Base-by-base conservation (phyloP, 2,888 invertebrate species). In the Elegia similella region DNA sequence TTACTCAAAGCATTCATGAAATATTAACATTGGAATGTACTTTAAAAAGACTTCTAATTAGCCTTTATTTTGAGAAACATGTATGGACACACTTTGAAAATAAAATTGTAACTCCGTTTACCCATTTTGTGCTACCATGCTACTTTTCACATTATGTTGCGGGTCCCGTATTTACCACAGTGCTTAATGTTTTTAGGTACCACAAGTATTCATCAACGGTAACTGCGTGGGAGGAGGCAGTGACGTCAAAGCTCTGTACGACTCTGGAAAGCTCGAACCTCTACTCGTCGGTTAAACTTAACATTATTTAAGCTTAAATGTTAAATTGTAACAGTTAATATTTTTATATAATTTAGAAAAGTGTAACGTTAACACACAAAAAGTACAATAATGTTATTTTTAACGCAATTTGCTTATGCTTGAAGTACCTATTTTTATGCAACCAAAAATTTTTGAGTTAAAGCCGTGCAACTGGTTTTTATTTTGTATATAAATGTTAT, bases 181-280 rank as follows among this genome's bases (percentile, higher is more conserved):
- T 1, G n/a, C n/a, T n/a, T n/a, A 32, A 32, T 15, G 52, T 58
- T 62, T 92, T 90, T 17, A 98, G 96, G 98, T 99, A 1, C 99
- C 99, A 0, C 94, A 98, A 74, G 98, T 99, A 1, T 99, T 99
- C 83, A 94, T 99, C 42, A 95, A 97, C 73, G 97, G 97, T 1
- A 94, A 95, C 76, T 99, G 95, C 78, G 92, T 99, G 58, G 99
- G 99, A 6, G 99, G 98, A 42, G 98, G 98, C 2, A 95, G 95
- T 2, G 99, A 99, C 75, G 96, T 98, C 0, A 95, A 95, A 74
- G 92, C 93, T 42, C 81, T 97, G 67, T 93, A 93, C 64, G 94
- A 95, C 50, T 92, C 88, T 55, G 97, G 97, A 54, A 93, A 95
- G 76, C 86, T 98, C 29, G 89, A 92, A 66, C 88, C 92, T 44